A percentile compares a stretch with the other conserved stretches of the same genome.
These are phyloP conservation scores for Apodemus speciosus DNA, from an alignment of 2,113 vertebrate species.

Conservation along the genomic window DNA sequence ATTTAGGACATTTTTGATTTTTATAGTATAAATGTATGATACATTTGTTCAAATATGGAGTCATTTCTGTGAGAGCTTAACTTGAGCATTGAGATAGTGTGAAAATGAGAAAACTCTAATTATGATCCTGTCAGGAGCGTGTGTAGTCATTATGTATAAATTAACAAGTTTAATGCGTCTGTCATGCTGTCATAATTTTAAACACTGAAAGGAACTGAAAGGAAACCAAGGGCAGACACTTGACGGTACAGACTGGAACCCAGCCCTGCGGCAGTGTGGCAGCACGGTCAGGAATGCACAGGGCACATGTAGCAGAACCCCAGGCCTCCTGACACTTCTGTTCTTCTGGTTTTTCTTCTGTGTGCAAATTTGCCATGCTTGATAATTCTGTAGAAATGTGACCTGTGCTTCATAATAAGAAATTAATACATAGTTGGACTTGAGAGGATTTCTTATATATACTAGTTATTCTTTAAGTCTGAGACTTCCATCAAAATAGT, in stretches of 20 bases:
- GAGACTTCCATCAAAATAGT: conserved; percentile 60
- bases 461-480: conserved; percentile 54
- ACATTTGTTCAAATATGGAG: conserved; percentile 37
- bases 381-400: conserved; percentile 53
- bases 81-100: conserved; percentile 1
- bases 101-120: conserved; percentile 25
- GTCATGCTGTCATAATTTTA: conserved; percentile 27
- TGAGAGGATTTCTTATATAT: conserved; percentile 49
- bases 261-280: background rate
- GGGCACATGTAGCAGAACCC: background rate
- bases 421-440: conserved; percentile 64
- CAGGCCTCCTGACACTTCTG: background rate
- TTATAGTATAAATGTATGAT: conserved; percentile 19
- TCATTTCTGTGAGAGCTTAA: conserved; percentile 16
- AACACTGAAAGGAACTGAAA: conserved; percentile 35
- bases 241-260: background rate
- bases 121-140: background rate
- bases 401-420: conserved; percentile 66
- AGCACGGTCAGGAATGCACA: background rate
- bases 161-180: conserved; percentile 21
- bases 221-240: background rate
- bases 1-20: conserved; percentile 49
- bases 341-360: background rate
- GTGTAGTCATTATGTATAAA: conserved; percentile 20
- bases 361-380: background rate